Conservation (phyloP, 1,140 invertebrate genomes). For the Charaxes varanes region DNA sequence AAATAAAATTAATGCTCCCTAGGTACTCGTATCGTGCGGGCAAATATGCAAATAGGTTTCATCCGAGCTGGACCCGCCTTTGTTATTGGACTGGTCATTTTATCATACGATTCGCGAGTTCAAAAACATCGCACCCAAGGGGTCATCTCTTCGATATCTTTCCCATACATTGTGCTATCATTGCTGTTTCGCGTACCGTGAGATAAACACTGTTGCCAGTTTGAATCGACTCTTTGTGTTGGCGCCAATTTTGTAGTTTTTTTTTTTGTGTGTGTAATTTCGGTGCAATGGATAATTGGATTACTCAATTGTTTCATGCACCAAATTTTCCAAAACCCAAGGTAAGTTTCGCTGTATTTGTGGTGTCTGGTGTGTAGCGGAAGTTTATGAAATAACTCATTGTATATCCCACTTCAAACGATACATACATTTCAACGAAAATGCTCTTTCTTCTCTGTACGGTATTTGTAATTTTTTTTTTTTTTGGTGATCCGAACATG, state of each 20-base stretch:
- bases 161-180: conserved; percentile 47
- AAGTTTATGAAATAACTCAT: too few species aligned
- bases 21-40: neutral
- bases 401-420: too few species aligned
- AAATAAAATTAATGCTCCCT: conserved; percentile 11
- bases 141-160: conserved; percentile 59
- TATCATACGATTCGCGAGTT: conserved; percentile 59
- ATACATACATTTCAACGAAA: neutral
- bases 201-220: conserved; percentile 40
- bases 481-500: too few species aligned
- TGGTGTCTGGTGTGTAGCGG: neutral
- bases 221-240: neutral
- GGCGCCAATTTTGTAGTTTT: conserved; percentile 7
- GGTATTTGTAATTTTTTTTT: too few species aligned
- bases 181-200: conserved; percentile 48
- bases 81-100: conserved; percentile 49
- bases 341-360: conserved; percentile 29
- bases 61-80: conserved; percentile 28
- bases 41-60: conserved; percentile 50
- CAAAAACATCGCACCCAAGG: conserved; percentile 36
- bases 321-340: conserved; percentile 47
- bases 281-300: conserved; percentile 57
- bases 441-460: too few species aligned
- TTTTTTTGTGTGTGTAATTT: conserved; percentile 11
- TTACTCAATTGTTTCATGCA: conserved; percentile 56